Evolutionary conservation across 2,113 vertebrate species (phyloP).

Genomic region (Seriola quinqueradiata): DNA sequence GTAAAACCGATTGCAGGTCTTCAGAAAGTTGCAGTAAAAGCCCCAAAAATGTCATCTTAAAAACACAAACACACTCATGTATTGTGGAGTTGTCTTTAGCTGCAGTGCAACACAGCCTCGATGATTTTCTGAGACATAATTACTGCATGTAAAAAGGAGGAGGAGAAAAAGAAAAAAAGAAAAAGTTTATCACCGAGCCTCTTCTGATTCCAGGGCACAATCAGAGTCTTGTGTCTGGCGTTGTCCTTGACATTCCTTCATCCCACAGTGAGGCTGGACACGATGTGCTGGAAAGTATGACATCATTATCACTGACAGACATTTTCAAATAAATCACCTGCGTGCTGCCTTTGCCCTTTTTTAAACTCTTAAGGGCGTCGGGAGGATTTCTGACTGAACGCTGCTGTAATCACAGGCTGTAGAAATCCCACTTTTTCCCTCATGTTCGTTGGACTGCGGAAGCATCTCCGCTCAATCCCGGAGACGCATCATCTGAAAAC

Average conservation of each 20-base stretch:
- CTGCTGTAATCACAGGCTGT: neutral
- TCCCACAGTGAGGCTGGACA: conserved; percentile 93
- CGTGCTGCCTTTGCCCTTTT: conserved; percentile 69
- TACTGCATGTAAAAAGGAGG: conserved; percentile 1
- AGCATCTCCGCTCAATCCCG: neutral
- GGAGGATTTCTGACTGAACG: conserved; percentile 82
- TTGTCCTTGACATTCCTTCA: conserved; percentile 98
- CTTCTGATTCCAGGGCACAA: conserved; percentile 69
- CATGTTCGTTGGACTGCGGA: neutral
- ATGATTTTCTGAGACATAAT: neutral
- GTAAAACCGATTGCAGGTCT: neutral
- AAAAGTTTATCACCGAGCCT: conserved; percentile 52
- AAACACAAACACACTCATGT: neutral
- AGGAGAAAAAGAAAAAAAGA: neutral
- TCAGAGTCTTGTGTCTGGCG: conserved; percentile 83
- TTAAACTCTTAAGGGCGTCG: conserved; percentile 73
- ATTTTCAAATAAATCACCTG: conserved; percentile 97
- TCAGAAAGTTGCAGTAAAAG: neutral
- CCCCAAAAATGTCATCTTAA: neutral
- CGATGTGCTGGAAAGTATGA: conserved; percentile 95
- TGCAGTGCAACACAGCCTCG: neutral
- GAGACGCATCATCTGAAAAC: neutral
- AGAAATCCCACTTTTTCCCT: neutral
- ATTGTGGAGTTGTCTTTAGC: neutral
- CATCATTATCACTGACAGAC: conserved; percentile 96